Conservation (phyloP, 2,797 vertebrate genomes). For the Labeo calbasu region DNA sequence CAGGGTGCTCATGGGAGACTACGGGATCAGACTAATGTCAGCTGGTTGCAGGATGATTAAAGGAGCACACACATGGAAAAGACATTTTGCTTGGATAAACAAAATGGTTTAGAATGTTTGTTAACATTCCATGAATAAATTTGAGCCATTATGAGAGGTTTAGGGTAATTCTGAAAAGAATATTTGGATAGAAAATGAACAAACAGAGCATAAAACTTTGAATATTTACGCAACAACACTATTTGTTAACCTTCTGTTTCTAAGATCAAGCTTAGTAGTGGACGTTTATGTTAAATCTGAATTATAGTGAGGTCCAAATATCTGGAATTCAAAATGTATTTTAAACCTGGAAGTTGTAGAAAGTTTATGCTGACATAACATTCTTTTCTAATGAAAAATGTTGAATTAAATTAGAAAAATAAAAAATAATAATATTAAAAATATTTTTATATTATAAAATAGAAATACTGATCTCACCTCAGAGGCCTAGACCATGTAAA, state of each 20-base stretch:
- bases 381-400: not conserved
- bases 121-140: constrained; percentile 9
- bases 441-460: too few species aligned
- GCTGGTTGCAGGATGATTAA: constrained; percentile 42
- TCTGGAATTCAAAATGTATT: not conserved
- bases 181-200: not conserved
- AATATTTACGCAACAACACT: not conserved
- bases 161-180: not conserved
- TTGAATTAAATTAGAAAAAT: not conserved
- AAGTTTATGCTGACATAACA: not conserved
- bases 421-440: not conserved
- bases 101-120: not conserved
- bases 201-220: not conserved
- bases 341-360: not conserved
- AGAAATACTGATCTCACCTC: not conserved
- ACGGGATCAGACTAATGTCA: constrained; percentile 61
- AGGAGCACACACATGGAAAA: constrained; percentile 17
- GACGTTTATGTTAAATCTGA: not conserved
- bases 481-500: not conserved
- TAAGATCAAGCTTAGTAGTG: not conserved
- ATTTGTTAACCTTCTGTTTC: not conserved
- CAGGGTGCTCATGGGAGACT: constrained; percentile 40
- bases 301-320: not conserved
- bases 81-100: constrained; percentile 21
- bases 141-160: not conserved